Percentiles rank a stretch among this genome's conserved stretches.
These are phyloP conservation scores for Conger conger DNA, from an alignment of 2,113 vertebrate genomes.

Conservation along the genomic window DNA sequence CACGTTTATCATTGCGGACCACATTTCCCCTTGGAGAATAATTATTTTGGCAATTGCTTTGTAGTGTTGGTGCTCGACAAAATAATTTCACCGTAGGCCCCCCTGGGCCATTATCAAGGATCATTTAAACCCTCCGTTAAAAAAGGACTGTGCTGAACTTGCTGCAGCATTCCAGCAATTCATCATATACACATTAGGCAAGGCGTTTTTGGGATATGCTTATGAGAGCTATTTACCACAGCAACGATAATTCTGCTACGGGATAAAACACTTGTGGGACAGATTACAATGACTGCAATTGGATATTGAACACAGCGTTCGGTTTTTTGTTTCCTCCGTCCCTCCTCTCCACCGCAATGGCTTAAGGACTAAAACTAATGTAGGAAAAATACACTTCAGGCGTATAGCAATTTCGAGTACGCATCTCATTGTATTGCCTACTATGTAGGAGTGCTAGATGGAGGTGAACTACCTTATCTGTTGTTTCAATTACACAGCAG, in stretches of 20 bases:
- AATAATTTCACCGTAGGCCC: background rate
- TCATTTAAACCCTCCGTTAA: background rate
- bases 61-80: background rate
- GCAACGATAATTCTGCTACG: background rate
- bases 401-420: background rate
- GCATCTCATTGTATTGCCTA: background rate
- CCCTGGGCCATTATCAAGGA: background rate
- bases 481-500: background rate
- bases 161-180: background rate
- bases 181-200: background rate
- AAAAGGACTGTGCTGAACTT: background rate
- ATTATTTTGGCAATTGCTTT: background rate
- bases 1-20: background rate
- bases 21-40: background rate
- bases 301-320: background rate
- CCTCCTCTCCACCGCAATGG: background rate
- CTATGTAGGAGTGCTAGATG: constrained; percentile 3
- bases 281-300: background rate
- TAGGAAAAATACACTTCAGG: background rate
- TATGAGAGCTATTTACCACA: background rate
- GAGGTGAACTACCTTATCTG: background rate
- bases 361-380: background rate
- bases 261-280: background rate
- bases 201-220: background rate
- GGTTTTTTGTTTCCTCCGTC: background rate